Conservation (phyloP, 2,888 invertebrate genomes). For the Hemistola chrysoprasaria region DNA sequence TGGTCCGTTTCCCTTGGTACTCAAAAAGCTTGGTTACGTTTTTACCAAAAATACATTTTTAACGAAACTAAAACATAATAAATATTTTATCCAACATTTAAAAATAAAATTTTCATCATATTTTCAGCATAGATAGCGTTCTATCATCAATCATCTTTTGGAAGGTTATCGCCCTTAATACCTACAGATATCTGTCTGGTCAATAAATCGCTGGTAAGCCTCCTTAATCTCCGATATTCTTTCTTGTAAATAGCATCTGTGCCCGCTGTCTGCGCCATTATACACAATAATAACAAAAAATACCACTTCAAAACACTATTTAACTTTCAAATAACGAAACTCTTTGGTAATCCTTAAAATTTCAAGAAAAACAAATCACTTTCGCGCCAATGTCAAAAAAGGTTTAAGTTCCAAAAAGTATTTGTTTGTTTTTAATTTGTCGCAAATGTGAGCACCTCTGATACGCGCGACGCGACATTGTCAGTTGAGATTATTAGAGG, state of each 20-base stretch:
- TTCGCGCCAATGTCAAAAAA: slow-evolving; percentile 17
- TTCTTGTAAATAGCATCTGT: slow-evolving; percentile 82
- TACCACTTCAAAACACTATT: slow-evolving; percentile 15
- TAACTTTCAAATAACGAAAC: background rate
- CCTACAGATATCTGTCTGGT: slow-evolving; percentile 87
- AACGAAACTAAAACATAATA: background rate
- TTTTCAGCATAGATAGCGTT: too few relatives aligned
- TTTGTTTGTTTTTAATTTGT: slow-evolving; percentile 30
- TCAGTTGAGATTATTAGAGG: slow-evolving; percentile 64
- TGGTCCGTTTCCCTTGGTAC: too few relatives aligned
- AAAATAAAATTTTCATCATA: too few relatives aligned
- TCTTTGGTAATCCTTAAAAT: background rate
- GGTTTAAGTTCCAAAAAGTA: slow-evolving; percentile 17
- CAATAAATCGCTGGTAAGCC: slow-evolving; percentile 86
- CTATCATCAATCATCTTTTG: too few relatives aligned
- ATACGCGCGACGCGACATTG: slow-evolving; percentile 68
- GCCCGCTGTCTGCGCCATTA: slow-evolving; percentile 53
- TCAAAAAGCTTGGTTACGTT: too few relatives aligned
- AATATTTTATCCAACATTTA: too few relatives aligned
- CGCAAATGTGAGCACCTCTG: slow-evolving; percentile 42
- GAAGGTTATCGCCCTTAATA: slow-evolving; percentile 34
- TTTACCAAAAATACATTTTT: background rate
- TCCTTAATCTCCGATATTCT: slow-evolving; percentile 86
- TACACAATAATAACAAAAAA: slow-evolving; percentile 14
- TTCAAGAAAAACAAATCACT: slow-evolving; percentile 6